These are phyloP conservation scores for Fregata magnificens DNA, from an alignment of 2,113 vertebrate species.

Conservation along the genomic window DNA sequence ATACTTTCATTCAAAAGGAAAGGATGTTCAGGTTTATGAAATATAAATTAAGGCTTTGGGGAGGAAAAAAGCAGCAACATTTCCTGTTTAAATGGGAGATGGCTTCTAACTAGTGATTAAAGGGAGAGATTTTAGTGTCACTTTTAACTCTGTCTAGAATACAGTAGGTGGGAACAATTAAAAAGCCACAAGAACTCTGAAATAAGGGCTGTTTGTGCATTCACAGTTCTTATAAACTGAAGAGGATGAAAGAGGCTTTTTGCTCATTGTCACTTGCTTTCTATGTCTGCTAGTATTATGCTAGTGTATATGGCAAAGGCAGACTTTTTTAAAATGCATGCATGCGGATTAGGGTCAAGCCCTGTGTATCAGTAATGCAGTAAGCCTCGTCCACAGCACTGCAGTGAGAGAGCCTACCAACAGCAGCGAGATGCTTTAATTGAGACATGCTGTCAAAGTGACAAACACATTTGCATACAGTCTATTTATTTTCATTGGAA, in stretches of 20 bases:
- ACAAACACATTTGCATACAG: constrained; percentile 98
- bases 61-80: constrained; percentile 42
- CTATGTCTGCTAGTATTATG: constrained; percentile 78
- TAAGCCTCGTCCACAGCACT: constrained; percentile 73
- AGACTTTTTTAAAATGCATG: constrained; percentile 77
- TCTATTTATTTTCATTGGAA: constrained; percentile 87
- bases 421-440: constrained; percentile 86
- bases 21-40: constrained; percentile 43
- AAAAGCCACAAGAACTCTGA: constrained; percentile 74
- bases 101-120: constrained; percentile 65
- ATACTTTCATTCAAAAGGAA: background rate
- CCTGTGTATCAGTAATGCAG: constrained; percentile 83
- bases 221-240: constrained; percentile 72
- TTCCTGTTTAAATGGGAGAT: constrained; percentile 55
- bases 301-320: constrained; percentile 66
- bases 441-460: constrained; percentile 98
- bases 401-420: constrained; percentile 75
- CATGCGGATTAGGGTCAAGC: constrained; percentile 80
- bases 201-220: constrained; percentile 73
- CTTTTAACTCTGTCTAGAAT: constrained; percentile 71
- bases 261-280: constrained; percentile 76
- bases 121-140: constrained; percentile 71
- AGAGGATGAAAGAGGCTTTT: constrained; percentile 78
- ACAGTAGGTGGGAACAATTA: constrained; percentile 73
- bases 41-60: constrained; percentile 68